Conservation (phyloP, 2,113 vertebrate genomes). For the Psittacara wagleri region DNA sequence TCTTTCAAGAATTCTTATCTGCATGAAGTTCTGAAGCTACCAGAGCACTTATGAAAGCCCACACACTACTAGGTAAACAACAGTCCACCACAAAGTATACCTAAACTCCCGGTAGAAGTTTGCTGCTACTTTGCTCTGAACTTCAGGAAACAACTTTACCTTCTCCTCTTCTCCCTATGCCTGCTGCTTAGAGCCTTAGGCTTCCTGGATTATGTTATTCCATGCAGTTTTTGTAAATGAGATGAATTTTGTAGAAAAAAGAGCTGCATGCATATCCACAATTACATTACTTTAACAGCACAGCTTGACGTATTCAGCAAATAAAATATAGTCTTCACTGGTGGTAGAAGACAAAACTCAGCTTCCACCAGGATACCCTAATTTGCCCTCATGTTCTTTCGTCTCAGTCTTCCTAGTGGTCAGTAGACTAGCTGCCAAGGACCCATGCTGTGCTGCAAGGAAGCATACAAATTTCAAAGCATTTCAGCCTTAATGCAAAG, state of each 20-base stretch:
- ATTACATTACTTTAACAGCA: conserved; percentile 38
- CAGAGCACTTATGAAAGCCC: background rate
- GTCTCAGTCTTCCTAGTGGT: background rate
- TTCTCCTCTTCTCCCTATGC: background rate
- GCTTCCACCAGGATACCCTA: conserved; percentile 15
- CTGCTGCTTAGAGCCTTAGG: background rate
- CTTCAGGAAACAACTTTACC: background rate
- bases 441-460: conserved; percentile 39
- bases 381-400: conserved; percentile 40
- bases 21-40: background rate
- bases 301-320: conserved; percentile 15
- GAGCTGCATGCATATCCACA: background rate
- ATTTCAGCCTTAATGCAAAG: conserved; percentile 44
- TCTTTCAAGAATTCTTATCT: background rate
- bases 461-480: conserved; percentile 47
- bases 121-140: background rate
- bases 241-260: background rate
- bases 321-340: conserved; percentile 42
- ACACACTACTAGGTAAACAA: background rate
- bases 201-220: background rate
- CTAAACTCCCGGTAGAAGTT: background rate
- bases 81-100: background rate
- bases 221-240: background rate
- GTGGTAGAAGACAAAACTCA: conserved; percentile 30
- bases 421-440: background rate